phyloP scores from a whole-genome alignment of 2,888 invertebrate genomes.

The Sphaeridia pumilis region DNA sequence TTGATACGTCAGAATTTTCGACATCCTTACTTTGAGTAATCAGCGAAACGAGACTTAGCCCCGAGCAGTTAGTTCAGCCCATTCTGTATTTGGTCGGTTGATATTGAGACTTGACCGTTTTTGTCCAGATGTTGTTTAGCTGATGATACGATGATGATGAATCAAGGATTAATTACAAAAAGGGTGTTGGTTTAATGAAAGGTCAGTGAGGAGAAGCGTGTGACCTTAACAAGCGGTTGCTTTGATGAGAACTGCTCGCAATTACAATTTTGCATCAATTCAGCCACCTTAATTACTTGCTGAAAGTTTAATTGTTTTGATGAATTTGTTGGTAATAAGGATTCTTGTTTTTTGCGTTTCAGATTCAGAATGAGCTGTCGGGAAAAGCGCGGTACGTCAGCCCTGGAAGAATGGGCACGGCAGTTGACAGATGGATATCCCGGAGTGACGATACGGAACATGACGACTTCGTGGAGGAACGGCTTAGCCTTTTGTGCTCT shows the following conservation, averaged over 20 bases:
- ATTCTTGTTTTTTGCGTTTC: neutral
- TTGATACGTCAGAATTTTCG: too few relatives aligned
- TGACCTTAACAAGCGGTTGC: too few relatives aligned
- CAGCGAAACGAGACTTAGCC: too few relatives aligned
- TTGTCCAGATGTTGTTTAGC: too few relatives aligned
- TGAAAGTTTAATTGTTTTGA: neutral
- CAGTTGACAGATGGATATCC: conserved; percentile 78
- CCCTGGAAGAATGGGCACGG: conserved; percentile 69
- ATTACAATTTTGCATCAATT: too few relatives aligned
- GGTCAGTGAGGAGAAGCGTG: too few relatives aligned
- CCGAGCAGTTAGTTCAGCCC: too few relatives aligned
- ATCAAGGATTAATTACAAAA: neutral
- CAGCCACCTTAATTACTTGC: conserved; percentile 3
- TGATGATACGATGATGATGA: neutral
- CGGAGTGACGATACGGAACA: conserved; percentile 79
- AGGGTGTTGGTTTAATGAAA: too few relatives aligned
- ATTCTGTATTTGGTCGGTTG: too few relatives aligned
- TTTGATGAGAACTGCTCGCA: too few relatives aligned
- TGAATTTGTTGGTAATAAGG: neutral
- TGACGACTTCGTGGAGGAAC: conserved; percentile 91
- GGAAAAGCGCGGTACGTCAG: conserved; percentile 34
- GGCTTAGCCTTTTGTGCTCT: conserved; percentile 77
- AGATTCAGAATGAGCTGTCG: conserved; percentile 12
- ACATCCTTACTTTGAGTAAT: too few relatives aligned
- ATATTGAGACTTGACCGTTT: too few relatives aligned